Conservation (phyloP, 1,140 invertebrate genomes). For the Oscheius sp. region DNA sequence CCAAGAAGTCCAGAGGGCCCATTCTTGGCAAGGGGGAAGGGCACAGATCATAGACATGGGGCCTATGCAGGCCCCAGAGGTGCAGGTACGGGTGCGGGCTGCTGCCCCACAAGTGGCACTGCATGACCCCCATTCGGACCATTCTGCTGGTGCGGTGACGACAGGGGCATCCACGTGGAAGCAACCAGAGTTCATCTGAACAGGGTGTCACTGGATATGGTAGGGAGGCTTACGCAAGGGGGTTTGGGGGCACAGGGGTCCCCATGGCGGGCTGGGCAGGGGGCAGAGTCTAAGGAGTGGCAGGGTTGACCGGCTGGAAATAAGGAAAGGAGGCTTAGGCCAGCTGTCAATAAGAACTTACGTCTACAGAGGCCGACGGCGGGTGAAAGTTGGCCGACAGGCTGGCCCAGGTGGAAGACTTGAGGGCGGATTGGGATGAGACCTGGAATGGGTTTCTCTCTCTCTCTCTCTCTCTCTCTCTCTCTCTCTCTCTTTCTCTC, state of each 20-base stretch:
- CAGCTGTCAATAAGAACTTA: no score
- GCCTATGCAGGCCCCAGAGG: conserved; percentile 7
- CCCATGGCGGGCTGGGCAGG: conserved; percentile 36
- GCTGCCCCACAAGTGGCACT: conserved; percentile 72
- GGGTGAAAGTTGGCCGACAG: no score
- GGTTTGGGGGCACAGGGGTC: conserved; percentile 40
- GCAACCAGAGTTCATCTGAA: conserved; percentile 24
- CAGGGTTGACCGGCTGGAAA: conserved; percentile 10
- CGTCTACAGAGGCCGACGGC: no score
- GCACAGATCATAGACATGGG: conserved; percentile 9
- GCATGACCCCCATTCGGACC: conserved; percentile 76
- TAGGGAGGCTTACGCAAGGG: conserved; percentile 14
- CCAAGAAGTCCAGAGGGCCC: conserved; percentile 35
- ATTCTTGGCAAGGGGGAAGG: conserved; percentile 15
- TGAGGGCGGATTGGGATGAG: no score
- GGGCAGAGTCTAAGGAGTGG: not conserved
- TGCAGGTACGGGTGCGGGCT: conserved; percentile 60
- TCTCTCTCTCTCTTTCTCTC: no score
- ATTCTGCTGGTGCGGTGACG: conserved; percentile 56
- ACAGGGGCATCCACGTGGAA: conserved; percentile 14
- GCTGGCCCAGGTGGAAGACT: no score
- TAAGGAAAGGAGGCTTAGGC: not conserved
- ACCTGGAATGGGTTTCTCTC: no score
- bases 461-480: no score
- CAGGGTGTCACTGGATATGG: not conserved